Conservation (phyloP, 2,888 invertebrate species). For the Eupithecia exiguata region DNA sequence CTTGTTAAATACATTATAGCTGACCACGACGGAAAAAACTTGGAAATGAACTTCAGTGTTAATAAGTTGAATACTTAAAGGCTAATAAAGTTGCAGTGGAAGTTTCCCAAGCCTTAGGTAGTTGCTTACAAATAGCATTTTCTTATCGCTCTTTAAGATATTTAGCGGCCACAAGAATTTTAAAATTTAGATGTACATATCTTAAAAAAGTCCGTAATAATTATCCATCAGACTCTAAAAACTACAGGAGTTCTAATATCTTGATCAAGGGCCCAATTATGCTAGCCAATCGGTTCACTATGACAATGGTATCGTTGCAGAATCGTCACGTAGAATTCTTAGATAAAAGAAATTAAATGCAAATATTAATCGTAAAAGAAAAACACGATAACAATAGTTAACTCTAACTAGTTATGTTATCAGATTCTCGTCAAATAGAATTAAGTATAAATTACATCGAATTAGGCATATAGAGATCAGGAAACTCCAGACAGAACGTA, state of each 20-base stretch:
- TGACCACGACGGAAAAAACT: constrained; percentile 27
- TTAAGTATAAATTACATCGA: too few relatives aligned
- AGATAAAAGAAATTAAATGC: too few relatives aligned
- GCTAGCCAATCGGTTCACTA: too few relatives aligned
- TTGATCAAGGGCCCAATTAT: background rate
- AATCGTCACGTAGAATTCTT: too few relatives aligned
- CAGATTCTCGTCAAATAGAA: too few relatives aligned
- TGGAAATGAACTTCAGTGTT: constrained; percentile 26
- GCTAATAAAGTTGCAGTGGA: constrained; percentile 29
- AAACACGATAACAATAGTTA: too few relatives aligned
- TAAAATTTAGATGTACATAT: too few relatives aligned
- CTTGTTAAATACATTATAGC: constrained; percentile 28
- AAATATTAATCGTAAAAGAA: too few relatives aligned
- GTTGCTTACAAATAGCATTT: constrained; percentile 11
- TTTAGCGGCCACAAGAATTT: background rate
- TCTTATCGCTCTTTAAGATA: background rate
- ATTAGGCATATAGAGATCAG: too few relatives aligned
- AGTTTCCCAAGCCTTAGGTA: constrained; percentile 14
- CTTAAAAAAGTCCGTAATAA: background rate
- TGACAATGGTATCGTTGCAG: too few relatives aligned
- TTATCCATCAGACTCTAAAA: background rate
- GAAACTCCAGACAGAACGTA: too few relatives aligned
- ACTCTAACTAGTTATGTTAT: too few relatives aligned
- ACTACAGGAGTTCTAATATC: background rate
- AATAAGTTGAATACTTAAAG: constrained; percentile 26